Evolutionary conservation across 2,888 invertebrate genomes (phyloP), one percentile per base, ranked within the genome.

Genomic region (Chrysodeixis includens): DNA sequence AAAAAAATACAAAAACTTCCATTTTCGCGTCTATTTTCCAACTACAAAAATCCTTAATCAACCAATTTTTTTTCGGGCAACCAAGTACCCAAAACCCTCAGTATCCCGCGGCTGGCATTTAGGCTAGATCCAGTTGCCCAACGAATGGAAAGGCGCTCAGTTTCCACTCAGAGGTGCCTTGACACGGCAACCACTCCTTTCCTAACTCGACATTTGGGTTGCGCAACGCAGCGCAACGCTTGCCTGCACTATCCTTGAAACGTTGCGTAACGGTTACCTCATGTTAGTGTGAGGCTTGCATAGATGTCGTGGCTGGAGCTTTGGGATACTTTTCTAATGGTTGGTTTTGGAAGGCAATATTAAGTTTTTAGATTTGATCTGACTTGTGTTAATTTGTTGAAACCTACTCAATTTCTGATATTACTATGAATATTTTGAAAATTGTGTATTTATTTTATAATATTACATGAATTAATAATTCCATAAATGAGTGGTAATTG

Each of bases 131-230:
- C 91, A 89, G 90, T 92, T 92, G 88, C 88, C 84, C 85, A 92
- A 92, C 83, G 76, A 83, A 86, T 87, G 82, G 86, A 92, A 92
- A 92, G 92, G 92, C 89, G 74, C 62, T 86, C 83, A 78, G 77
- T 77, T 79, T 82, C 81, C 81, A 78, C 80, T 69, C 83, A 60
- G 46, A 69, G 66, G 52, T 64, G 78, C 80, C 92, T 92, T 92
- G 93, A 92, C 92, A 90, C 86, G 85, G 66, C 73, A 52, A 66
- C 83, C 86, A 86, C 87, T 90, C 92, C 93, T 92, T 92, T 90
- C 90, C 92, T 92, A 92, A 91, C 83, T 85, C 91, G 91, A 91
- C 92, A 92, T 92, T 92, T 87, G 84, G 66, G 74, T 87, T 84
- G 80, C 86, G 87, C 87, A 87, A 88, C 53, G 57, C 40, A 66